phyloP scores from a whole-genome alignment of 2,888 invertebrate genomes.

The Phanerotoma sp. region DNA sequence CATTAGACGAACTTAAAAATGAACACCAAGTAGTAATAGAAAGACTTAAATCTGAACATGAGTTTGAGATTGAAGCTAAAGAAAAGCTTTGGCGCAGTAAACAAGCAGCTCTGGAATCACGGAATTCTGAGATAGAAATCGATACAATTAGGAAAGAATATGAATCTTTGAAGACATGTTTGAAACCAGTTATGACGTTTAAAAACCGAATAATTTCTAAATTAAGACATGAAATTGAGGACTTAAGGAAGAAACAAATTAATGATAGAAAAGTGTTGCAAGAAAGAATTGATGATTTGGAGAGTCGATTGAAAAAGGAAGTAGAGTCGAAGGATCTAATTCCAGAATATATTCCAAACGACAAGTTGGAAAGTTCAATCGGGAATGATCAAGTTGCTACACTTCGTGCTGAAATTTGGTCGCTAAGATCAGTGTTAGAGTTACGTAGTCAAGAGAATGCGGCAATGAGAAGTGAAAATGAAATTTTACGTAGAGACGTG shows the following conservation, averaged over 20 bases:
- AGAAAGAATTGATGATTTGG: conserved; percentile 36
- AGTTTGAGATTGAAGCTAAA: conserved; percentile 15
- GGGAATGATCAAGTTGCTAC: conserved; percentile 58
- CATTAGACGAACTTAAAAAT: conserved; percentile 41
- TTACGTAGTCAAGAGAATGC: conserved; percentile 84
- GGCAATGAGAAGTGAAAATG: conserved; percentile 71
- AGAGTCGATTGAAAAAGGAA: conserved; percentile 47
- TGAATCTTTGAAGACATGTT: conserved; percentile 66
- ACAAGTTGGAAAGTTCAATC: conserved; percentile 60
- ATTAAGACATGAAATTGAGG: conserved; percentile 68
- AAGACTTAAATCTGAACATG: conserved; percentile 53
- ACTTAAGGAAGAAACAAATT: conserved; percentile 69
- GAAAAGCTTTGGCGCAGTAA: conserved; percentile 11
- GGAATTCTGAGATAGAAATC: conserved; percentile 1
- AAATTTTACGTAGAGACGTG: conserved; percentile 70
- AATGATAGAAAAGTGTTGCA: conserved; percentile 67
- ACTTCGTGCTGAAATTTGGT: conserved; percentile 75
- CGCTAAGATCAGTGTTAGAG: conserved; percentile 84
- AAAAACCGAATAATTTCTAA: conserved; percentile 80
- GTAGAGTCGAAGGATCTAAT: conserved; percentile 34
- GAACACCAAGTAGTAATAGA: conserved; percentile 47
- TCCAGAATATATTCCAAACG: conserved; percentile 61
- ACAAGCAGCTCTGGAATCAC: conserved; percentile 5
- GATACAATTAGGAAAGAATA: conserved; percentile 14
- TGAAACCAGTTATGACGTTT: conserved; percentile 81